Evolutionary conservation across 2,797 vertebrate species (phyloP).

Genomic region (Tinamus major): DNA sequence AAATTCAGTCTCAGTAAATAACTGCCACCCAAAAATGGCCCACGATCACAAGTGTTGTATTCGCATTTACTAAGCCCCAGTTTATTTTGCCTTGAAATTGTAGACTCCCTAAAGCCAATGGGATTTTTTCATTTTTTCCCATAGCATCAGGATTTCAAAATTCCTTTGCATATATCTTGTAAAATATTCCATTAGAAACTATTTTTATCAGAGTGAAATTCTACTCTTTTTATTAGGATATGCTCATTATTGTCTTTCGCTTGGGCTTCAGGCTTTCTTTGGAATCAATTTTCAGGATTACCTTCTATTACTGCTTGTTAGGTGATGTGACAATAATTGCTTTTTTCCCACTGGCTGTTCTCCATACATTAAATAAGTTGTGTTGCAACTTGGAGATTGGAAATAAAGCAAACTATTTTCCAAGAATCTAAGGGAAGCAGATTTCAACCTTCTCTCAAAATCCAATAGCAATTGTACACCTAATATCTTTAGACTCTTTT

Average conservation of each 20-base stretch:
- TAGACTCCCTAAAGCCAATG: not conserved
- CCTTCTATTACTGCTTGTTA: not conserved
- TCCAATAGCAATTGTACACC: not conserved
- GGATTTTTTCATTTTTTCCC: slow-evolving; percentile 28
- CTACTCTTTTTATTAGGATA: not conserved
- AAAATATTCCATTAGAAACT: slow-evolving; percentile 2
- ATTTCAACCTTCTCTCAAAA: not conserved
- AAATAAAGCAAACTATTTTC: not conserved
- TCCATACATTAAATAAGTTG: not conserved
- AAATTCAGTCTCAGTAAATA: not conserved
- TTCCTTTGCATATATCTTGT: not conserved
- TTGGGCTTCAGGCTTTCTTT: not conserved
- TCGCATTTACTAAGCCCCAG: not conserved
- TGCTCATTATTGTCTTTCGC: not conserved
- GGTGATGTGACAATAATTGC: not conserved
- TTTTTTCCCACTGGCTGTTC: not conserved
- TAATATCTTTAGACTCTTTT: not conserved
- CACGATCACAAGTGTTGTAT: not conserved
- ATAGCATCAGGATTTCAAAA: not conserved
- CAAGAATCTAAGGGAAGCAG: not conserved
- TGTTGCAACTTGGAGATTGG: not conserved
- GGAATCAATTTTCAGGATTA: not conserved
- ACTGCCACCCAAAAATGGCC: not conserved
- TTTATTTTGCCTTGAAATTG: not conserved
- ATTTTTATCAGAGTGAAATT: not conserved